Evolutionary conservation across 1,140 invertebrate genomes (phyloP), one percentile per base, ranked within the genome.

Genomic region (Bombus terrestris): DNA sequence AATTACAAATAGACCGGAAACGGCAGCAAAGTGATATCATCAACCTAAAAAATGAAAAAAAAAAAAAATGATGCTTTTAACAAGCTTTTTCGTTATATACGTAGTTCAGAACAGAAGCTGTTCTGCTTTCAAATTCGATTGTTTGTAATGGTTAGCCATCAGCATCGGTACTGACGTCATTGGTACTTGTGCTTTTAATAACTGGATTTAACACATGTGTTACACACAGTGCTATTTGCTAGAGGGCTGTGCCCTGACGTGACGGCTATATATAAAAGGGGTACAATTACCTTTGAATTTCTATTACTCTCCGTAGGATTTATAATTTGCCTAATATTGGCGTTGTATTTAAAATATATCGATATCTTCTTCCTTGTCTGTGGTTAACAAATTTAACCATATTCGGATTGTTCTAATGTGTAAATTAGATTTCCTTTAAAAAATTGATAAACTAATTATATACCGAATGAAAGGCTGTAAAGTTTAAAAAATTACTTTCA

Each of bases 151-250:
- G 18, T 35, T 37, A n/a, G n/a, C n/a, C 25, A 32, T 43, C 13
- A 6, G n/a, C 74, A 32, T 37, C 32, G 22, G 3, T 69, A n/a
- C 41, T 68, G 73, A 77, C 73, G 81, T 83, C 73, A 68, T 4
- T 76, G 59, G 74, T 83, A 78, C 82, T 83, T 69, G 82, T 59
- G 74, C 64, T 83, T 77, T 83, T 83, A 83, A 83, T 83, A 83
- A 69, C 82, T 83, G 10, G 12, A 57, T 43, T 83, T 39, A 62
- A 69, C 64, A 41, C 64, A 69, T 22, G 47, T 77, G 82, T 39
- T 64, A 12, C 28, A 13, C 32, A 39, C 15, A 32, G 53, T 22
- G 47, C 53, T 62, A 10, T 47, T 22, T 22, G 53, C 22, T 62
- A 37, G n/a, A 59, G 75, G 62, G 28, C 32, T 39, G 22, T 18